Percentiles rank a stretch among this genome's conserved stretches.
These are phyloP conservation scores for Caenorhabditis wallacei DNA, from an alignment of 2,888 invertebrate genomes.

Conservation along the genomic window DNA sequence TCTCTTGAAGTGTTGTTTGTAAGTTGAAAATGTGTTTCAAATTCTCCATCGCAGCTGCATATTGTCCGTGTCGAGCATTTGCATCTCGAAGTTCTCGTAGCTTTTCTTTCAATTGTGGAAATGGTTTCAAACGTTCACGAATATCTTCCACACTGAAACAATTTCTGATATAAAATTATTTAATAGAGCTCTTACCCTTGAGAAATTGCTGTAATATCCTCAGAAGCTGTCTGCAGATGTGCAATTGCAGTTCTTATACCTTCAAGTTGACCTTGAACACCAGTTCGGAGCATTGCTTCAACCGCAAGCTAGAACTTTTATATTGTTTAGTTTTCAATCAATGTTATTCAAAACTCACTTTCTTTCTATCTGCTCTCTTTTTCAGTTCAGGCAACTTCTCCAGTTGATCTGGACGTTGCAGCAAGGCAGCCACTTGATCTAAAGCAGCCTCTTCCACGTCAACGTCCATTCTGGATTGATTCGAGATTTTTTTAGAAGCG, in stretches of 20 bases:
- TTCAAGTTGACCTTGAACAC: constrained; percentile 97
- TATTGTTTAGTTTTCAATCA: background rate
- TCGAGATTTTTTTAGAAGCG: background rate
- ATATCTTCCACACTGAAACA: constrained; percentile 88
- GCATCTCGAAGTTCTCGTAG: constrained; percentile 93
- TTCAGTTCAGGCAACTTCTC: constrained; percentile 88
- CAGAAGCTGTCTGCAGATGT: constrained; percentile 91
- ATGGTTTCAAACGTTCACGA: constrained; percentile 88
- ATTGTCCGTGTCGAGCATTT: constrained; percentile 94
- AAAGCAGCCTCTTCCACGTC: constrained; percentile 76
- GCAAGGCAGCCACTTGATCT: constrained; percentile 77
- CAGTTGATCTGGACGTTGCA: constrained; percentile 90
- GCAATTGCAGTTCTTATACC: constrained; percentile 95
- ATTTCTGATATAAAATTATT: background rate
- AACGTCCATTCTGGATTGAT: constrained; percentile 50
- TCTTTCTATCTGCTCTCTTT: constrained; percentile 85
- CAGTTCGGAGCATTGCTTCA: constrained; percentile 96
- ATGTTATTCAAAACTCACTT: constrained; percentile 83
- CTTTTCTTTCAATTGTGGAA: constrained; percentile 90
- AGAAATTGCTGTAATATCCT: constrained; percentile 89
- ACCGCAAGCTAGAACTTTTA: constrained; percentile 88
- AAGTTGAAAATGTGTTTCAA: constrained; percentile 98
- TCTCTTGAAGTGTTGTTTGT: constrained; percentile 94
- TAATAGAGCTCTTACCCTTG: constrained; percentile 85
- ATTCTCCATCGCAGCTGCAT: constrained; percentile 97